Conservation (phyloP, 2,113 vertebrate species). For the Calypte anna region DNA sequence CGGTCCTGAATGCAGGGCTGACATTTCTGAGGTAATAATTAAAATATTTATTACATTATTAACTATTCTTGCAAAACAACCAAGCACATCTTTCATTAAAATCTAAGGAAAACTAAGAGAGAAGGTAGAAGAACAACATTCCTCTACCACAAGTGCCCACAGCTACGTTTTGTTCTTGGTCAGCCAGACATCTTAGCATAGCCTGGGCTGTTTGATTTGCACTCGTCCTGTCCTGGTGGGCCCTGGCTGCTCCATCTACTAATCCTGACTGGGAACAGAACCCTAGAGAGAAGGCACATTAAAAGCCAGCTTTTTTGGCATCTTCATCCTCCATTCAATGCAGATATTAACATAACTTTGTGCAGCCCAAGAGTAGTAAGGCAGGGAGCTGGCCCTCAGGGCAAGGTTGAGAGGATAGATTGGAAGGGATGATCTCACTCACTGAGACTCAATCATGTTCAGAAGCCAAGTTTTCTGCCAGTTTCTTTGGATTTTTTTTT, state of each 20-base stretch:
- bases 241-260: not conserved
- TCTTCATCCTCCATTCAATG: not conserved
- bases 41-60: not conserved
- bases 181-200: not conserved
- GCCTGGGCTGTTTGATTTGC: rapidly evolving
- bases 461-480: not conserved
- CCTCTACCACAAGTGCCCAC: not conserved
- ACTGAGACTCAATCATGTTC: not conserved
- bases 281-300: not conserved
- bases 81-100: not conserved
- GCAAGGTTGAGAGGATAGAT: not conserved
- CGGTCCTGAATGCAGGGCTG: not conserved
- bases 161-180: not conserved
- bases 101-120: too few species aligned
- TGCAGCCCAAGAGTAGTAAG: not conserved
- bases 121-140: not conserved
- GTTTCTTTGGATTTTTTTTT: not conserved
- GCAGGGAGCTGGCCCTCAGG: not conserved
- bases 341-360: not conserved
- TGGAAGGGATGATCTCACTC: not conserved
- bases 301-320: not conserved
- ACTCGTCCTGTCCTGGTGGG: not conserved
- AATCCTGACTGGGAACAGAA: rapidly evolving
- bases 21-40: not conserved
- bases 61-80: not conserved